phyloP scores from a whole-genome alignment of 1,140 invertebrate genomes.

The Lepidurus apus region DNA sequence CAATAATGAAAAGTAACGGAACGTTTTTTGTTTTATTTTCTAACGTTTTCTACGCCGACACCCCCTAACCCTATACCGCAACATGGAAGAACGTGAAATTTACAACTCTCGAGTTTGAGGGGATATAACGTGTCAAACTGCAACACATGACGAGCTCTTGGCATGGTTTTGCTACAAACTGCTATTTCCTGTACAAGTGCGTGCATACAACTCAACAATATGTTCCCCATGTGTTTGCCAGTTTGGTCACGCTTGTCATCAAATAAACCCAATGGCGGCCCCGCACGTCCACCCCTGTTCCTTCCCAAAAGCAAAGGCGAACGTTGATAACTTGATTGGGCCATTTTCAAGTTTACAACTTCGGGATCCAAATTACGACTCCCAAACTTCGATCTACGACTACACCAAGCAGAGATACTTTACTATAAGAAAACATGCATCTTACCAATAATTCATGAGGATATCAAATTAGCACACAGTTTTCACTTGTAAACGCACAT shows the following conservation, averaged over 20 bases:
- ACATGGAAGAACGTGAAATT: background rate
- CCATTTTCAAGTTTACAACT: background rate
- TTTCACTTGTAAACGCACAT: background rate
- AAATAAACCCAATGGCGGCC: conserved; percentile 10
- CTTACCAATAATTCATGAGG: too few relatives aligned
- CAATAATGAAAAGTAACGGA: too few relatives aligned
- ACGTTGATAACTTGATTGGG: conserved; percentile 5
- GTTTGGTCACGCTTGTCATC: conserved; percentile 21
- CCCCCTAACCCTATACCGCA: too few relatives aligned
- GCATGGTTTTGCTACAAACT: background rate
- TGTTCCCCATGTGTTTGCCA: conserved; percentile 15
- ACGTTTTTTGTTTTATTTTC: too few relatives aligned
- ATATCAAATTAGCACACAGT: too few relatives aligned
- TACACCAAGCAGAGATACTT: too few relatives aligned
- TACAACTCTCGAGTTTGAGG: background rate
- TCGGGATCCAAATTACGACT: too few relatives aligned
- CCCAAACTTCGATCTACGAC: too few relatives aligned
- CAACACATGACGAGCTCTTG: background rate
- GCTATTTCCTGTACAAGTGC: conserved; percentile 3
- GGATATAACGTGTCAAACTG: conserved; percentile 6
- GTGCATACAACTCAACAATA: conserved; percentile 3
- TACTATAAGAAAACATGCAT: too few relatives aligned
- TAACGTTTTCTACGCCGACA: too few relatives aligned
- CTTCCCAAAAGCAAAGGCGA: background rate
- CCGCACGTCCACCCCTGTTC: background rate